Evolutionary conservation across 2,113 vertebrate species (phyloP).

Genomic region (Aegithalos caudatus): DNA sequence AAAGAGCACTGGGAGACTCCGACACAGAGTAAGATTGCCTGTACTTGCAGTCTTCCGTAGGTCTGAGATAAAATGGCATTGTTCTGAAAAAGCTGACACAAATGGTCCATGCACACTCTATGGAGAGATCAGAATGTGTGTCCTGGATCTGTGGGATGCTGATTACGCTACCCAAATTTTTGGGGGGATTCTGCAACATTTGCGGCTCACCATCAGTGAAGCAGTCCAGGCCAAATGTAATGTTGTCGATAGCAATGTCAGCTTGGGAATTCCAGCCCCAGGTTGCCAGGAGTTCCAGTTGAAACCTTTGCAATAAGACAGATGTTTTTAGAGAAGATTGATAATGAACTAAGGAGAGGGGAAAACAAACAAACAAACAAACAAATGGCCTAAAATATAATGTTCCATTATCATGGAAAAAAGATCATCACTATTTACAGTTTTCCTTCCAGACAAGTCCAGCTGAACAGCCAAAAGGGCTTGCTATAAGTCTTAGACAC

Average conservation of each 20-base stretch:
- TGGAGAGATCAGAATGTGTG: accelerated
- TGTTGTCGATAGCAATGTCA: slow-evolving; percentile 83
- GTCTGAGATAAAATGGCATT: neutral
- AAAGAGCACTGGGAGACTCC: neutral
- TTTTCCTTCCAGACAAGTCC: neutral
- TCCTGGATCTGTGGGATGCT: neutral
- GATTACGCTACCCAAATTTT: neutral
- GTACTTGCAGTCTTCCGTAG: neutral
- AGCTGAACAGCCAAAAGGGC: neutral
- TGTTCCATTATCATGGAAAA: neutral
- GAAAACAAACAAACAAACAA: neutral
- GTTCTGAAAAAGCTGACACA: neutral
- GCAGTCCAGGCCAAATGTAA: slow-evolving; percentile 82
- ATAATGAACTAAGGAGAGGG: neutral
- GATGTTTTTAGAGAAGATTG: neutral
- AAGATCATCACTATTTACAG: neutral
- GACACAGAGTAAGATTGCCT: neutral
- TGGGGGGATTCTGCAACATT: neutral
- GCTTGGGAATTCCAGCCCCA: slow-evolving; percentile 82
- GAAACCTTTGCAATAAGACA: slow-evolving; percentile 76
- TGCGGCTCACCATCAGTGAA: slow-evolving; percentile 75
- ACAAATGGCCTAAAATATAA: neutral
- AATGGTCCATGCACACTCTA: neutral
- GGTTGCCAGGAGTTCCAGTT: slow-evolving; percentile 74
- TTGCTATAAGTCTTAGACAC: neutral